Evolutionary conservation across 2,888 invertebrate genomes (phyloP).

Genomic region (Ichneumoninae sp.): DNA sequence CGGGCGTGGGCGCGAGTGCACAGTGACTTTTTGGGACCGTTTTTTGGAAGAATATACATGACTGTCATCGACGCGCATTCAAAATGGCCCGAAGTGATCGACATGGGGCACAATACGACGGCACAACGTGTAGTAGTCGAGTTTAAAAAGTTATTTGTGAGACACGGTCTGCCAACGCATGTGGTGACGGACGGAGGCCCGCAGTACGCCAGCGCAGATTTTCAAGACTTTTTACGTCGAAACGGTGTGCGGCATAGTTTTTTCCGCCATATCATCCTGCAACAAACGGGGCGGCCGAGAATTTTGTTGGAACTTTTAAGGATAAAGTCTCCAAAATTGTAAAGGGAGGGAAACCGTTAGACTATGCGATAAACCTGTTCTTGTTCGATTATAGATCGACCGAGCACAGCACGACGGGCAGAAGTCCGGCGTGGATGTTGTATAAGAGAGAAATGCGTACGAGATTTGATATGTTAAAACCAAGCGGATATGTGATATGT

Average conservation of each 20-base stretch:
- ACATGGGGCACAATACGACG: conserved; percentile 60
- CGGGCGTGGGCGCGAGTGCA: conserved; percentile 57
- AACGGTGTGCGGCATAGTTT: conserved; percentile 57
- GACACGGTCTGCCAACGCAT: neutral
- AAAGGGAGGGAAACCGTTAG: neutral
- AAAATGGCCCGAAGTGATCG: conserved; percentile 67
- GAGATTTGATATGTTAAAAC: neutral
- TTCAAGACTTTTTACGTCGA: conserved; percentile 48
- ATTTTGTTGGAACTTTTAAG: conserved; percentile 65
- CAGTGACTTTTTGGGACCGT: conserved; percentile 65
- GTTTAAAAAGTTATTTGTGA: neutral
- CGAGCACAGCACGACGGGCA: neutral
- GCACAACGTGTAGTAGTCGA: conserved; percentile 28
- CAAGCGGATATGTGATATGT: too few species aligned
- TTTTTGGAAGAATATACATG: conserved; percentile 58
- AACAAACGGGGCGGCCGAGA: conserved; percentile 36
- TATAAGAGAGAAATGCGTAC: neutral
- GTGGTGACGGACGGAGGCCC: conserved; percentile 62
- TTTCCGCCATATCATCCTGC: neutral
- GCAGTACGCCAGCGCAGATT: conserved; percentile 58
- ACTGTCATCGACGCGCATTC: conserved; percentile 64
- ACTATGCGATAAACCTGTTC: conserved; percentile 30
- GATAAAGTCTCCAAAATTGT: conserved; percentile 52
- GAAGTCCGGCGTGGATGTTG: neutral
- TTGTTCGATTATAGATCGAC: neutral